These are phyloP conservation scores for Sander vitreus DNA, from an alignment of 2,113 vertebrate genomes.

Conservation along the genomic window DNA sequence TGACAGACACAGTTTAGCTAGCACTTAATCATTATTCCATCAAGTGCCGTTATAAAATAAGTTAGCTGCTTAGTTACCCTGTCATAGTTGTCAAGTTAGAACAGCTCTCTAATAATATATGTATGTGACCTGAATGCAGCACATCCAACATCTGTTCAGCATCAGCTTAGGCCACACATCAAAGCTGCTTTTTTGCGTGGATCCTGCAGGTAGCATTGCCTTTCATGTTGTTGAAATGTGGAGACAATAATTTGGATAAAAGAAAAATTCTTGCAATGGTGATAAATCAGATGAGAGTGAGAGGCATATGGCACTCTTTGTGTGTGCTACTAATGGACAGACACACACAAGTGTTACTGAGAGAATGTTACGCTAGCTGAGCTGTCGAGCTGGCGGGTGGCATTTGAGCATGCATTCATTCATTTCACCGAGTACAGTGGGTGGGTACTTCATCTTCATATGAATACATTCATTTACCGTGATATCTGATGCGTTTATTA, in stretches of 20 bases:
- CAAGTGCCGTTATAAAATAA: slow-evolving; percentile 19
- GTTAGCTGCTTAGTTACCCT: not conserved
- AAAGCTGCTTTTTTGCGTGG: not conserved
- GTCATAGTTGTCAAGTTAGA: not conserved
- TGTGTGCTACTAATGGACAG: not conserved
- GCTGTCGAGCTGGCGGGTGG: slow-evolving; percentile 38
- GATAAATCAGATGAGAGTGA: slow-evolving; percentile 34
- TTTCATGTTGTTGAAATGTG: slow-evolving; percentile 40
- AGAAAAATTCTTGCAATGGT: not conserved
- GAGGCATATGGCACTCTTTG: not conserved
- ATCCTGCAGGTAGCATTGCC: slow-evolving; percentile 28
- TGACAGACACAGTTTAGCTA: not conserved
- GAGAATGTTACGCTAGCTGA: slow-evolving; percentile 22
- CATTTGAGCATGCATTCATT: slow-evolving; percentile 65
- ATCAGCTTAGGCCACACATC: slow-evolving; percentile 15
- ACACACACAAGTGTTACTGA: not conserved
- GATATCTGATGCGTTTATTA: slow-evolving; percentile 76
- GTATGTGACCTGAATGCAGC: slow-evolving; percentile 10
- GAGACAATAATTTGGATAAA: slow-evolving; percentile 27
- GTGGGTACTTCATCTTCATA: slow-evolving; percentile 76
- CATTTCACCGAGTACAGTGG: slow-evolving; percentile 66
- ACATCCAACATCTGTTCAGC: slow-evolving; percentile 43
- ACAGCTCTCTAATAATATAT: not conserved
- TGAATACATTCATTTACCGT: slow-evolving; percentile 82
- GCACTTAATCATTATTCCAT: slow-evolving; percentile 22